Conservation (phyloP, 2,888 invertebrate genomes). For the Bibio marci region DNA sequence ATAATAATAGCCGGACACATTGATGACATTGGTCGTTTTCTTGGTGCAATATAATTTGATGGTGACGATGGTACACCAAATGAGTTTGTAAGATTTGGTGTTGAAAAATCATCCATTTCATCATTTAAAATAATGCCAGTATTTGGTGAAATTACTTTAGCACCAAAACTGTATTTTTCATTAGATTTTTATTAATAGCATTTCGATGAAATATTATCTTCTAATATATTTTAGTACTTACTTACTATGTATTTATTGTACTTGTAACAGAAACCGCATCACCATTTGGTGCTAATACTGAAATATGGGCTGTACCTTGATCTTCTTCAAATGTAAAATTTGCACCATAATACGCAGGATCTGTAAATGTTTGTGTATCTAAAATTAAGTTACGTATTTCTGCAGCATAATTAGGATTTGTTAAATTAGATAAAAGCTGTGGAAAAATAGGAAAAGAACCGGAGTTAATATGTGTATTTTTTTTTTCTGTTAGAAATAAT, state of each 20-base stretch:
- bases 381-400: slow-evolving; percentile 41
- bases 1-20: slow-evolving; percentile 75
- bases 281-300: slow-evolving; percentile 67
- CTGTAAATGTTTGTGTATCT: slow-evolving; percentile 44
- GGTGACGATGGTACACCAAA: slow-evolving; percentile 66
- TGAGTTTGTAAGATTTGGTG: slow-evolving; percentile 50
- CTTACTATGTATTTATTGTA: slow-evolving; percentile 62
- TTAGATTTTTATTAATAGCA: no score
- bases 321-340: slow-evolving; percentile 32
- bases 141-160: slow-evolving; percentile 22
- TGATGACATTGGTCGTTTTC: slow-evolving; percentile 74
- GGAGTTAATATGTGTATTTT: slow-evolving; percentile 14
- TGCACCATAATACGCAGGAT: slow-evolving; percentile 51
- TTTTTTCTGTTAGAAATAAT: slow-evolving; percentile 10
- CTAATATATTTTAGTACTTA: not conserved
- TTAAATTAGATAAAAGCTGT: slow-evolving; percentile 48
- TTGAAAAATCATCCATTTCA: slow-evolving; percentile 91
- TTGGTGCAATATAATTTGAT: slow-evolving; percentile 67
- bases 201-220: no score
- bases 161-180: slow-evolving; percentile 7
- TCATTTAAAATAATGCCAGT: slow-evolving; percentile 90
- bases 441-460: slow-evolving; percentile 12
- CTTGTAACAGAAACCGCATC: slow-evolving; percentile 88
- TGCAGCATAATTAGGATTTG: slow-evolving; percentile 35
- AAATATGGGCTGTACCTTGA: slow-evolving; percentile 75